Base-by-base conservation (phyloP, 2,797 vertebrate genomes). In the Leontocebus nigricollis region DNA sequence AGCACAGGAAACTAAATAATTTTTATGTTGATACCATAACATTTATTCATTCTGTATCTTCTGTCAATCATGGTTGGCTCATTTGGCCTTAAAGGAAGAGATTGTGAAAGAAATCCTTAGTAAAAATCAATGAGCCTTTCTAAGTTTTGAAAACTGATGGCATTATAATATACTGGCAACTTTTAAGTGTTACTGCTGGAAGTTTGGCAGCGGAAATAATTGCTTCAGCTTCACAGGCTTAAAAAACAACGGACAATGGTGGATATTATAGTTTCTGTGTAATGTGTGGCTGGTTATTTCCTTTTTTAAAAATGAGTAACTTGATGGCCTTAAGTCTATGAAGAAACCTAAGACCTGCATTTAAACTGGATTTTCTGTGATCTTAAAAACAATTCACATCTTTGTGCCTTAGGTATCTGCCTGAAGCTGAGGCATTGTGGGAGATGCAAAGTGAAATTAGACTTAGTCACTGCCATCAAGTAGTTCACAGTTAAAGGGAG, bases 61-160 rank as follows among this genome's bases (percentile, higher is more conserved):
- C 88, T 93, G 52, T 93, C 82, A 44, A 33, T 96, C 86, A 50
- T 44, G 30, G 26, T 77, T 94, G 89, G 77, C 93, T 97, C 64
- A 3, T 84, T 81, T 84, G 75, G 88, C 46, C 77, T 93, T 91
- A 96, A 92, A 96, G 93, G 93, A 97, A 95, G 80, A 64, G 85
- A 95, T 86, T 96, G 67, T 96, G 81, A 85, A 96, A 97, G 90
- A 93, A 97, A 96, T 7, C 19, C 67, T 75, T 46, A 33, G 82
- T 86, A 52, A 90, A 96, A 86, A 77, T 96, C 93, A 97, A 84
- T 92, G 88, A 91, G 59, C 88, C 93, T 96, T 96, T 95, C 96
- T 95, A 77, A 95, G 82, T 84, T 93, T 97, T 90, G 87, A 86
- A 93, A 93, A 88, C 46, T 14, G 70, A 97, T 97, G 93, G 93